Evolutionary conservation across 2,113 vertebrate genomes (phyloP).

Genomic region (Falcunculus frontatus): DNA sequence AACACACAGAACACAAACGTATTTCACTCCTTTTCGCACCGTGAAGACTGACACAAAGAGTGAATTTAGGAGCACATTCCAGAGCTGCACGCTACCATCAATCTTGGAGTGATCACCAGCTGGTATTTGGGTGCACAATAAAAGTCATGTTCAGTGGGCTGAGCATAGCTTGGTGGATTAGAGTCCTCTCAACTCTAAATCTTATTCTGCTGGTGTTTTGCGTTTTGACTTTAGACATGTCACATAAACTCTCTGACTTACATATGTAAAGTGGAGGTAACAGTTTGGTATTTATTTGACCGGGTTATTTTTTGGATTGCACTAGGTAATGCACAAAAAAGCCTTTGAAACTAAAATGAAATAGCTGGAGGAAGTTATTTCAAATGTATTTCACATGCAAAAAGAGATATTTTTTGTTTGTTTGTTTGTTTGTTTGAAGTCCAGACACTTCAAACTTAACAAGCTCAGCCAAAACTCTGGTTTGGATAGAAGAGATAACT

Average conservation of each 20-base stretch:
- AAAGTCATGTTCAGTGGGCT: slow-evolving; percentile 29
- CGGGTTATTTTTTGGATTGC: background rate
- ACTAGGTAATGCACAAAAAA: background rate
- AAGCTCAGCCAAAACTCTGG: background rate
- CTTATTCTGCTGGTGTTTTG: background rate
- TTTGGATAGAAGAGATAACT: slow-evolving; percentile 19
- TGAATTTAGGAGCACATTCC: slow-evolving; percentile 59
- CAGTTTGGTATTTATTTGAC: background rate
- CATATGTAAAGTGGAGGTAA: background rate
- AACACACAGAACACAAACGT: background rate
- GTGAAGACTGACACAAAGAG: slow-evolving; percentile 38
- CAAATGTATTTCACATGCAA: slow-evolving; percentile 15
- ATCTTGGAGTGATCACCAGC: slow-evolving; percentile 47
- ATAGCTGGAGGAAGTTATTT: slow-evolving; percentile 13
- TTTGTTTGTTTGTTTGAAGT: slow-evolving; percentile 27
- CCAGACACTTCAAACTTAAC: slow-evolving; percentile 4
- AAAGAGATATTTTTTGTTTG: background rate
- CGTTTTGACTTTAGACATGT: background rate
- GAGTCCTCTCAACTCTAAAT: background rate
- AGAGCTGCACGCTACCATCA: slow-evolving; percentile 46
- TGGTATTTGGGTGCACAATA: slow-evolving; percentile 36
- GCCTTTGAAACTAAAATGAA: background rate
- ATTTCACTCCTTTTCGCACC: slow-evolving; percentile 13
- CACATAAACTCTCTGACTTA: background rate
- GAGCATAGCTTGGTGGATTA: background rate